These are phyloP conservation scores for Aplysia californica DNA, from an alignment of 1,140 invertebrate genomes.

Conservation along the genomic window DNA sequence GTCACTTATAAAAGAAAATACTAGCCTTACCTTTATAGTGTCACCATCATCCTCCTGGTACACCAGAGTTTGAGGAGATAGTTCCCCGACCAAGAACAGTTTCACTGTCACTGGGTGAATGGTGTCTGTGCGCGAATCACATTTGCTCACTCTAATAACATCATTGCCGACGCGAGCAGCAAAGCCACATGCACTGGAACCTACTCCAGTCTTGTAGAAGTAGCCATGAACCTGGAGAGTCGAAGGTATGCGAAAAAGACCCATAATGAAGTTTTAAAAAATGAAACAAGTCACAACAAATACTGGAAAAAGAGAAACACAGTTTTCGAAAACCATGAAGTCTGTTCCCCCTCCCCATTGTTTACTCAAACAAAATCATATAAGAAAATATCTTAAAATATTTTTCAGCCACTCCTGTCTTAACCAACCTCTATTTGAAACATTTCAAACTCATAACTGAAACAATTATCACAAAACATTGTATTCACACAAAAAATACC, in stretches of 20 bases:
- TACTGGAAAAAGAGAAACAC: no score
- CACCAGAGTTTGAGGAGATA: constrained; percentile 43
- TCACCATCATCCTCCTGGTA: constrained; percentile 40
- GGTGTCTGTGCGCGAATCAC: constrained; percentile 17
- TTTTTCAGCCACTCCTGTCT: no score
- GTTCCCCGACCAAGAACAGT: constrained; percentile 39
- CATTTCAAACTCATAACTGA: no score
- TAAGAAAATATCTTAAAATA: neutral
- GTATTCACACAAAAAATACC: no score
- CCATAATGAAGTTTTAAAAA: neutral
- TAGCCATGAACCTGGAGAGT: constrained; percentile 38
- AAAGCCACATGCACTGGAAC: constrained; percentile 52
- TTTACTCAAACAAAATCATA: neutral
- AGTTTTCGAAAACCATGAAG: neutral
- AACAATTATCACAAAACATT: no score
- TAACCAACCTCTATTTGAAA: no score
- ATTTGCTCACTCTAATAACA: constrained; percentile 52
- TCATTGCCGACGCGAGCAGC: constrained; percentile 45
- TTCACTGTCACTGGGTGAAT: constrained; percentile 37
- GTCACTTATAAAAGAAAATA: neutral
- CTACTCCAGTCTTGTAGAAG: constrained; percentile 33
- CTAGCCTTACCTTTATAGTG: constrained; percentile 33
- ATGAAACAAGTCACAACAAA: neutral
- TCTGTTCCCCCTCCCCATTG: neutral
- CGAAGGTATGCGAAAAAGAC: neutral